Conservation (phyloP, 1,140 invertebrate species). For the Chironomus striatipennis region DNA sequence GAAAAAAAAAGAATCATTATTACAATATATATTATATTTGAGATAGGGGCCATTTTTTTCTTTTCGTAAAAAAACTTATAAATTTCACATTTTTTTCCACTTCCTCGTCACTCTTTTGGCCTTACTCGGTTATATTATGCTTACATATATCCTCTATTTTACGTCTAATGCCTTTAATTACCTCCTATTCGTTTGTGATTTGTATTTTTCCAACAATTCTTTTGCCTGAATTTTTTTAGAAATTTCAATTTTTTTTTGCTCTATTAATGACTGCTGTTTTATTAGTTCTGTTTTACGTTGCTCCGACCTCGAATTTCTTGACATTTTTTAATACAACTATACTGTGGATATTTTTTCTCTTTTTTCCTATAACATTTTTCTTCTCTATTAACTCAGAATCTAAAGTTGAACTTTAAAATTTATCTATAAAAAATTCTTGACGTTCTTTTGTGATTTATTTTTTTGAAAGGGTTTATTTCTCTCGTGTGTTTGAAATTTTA, state of each 20-base stretch:
- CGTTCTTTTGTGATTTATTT: too few species aligned
- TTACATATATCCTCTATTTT: not conserved
- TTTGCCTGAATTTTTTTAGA: not conserved
- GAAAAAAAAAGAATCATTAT: constrained; percentile 8
- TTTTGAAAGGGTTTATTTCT: too few species aligned
- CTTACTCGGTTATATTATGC: not conserved
- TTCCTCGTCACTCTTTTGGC: not conserved
- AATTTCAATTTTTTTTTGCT: constrained; percentile 1
- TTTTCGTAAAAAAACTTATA: not conserved
- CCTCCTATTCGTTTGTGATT: not conserved
- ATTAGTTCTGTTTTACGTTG: not conserved
- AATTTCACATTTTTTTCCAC: not conserved
- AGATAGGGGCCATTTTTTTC: not conserved
- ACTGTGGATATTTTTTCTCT: not conserved
- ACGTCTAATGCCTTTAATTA: not conserved
- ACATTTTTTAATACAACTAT: not conserved
- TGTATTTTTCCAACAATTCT: not conserved
- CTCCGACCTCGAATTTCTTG: not conserved
- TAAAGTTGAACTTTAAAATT: too few species aligned
- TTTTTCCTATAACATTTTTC: too few species aligned
- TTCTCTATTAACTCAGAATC: too few species aligned
- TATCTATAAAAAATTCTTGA: too few species aligned
- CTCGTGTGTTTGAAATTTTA: too few species aligned
- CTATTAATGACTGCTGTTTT: not conserved
- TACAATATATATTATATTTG: not conserved